phyloP scores from a whole-genome alignment of 2,113 vertebrate genomes.

The Thinocorus orbignyianus region DNA sequence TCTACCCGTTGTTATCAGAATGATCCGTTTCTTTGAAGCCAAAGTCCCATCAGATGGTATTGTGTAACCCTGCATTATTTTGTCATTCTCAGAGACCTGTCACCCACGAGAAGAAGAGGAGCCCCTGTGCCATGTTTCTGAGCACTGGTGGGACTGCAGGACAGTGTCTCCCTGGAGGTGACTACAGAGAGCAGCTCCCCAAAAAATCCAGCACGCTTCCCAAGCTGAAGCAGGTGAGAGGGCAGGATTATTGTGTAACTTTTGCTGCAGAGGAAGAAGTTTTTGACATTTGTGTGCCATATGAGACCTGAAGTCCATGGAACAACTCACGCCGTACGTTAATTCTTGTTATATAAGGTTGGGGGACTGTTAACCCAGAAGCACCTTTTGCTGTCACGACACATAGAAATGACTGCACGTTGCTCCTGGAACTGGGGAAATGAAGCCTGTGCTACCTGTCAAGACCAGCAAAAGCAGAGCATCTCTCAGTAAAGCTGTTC shows the following conservation, averaged over 20 bases:
- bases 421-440: not conserved
- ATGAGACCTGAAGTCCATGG: not conserved
- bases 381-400: not conserved
- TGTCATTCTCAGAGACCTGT: not conserved
- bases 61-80: not conserved
- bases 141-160: not conserved
- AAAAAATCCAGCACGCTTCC: not conserved
- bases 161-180: not conserved
- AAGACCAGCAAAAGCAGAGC: not conserved
- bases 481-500: not conserved
- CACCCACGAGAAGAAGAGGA: not conserved
- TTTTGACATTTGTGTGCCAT: not conserved
- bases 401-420: not conserved
- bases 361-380: not conserved
- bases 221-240: not conserved
- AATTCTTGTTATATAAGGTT: not conserved
- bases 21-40: not conserved
- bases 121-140: not conserved
- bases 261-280: not conserved
- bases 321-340: not conserved
- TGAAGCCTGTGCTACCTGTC: not conserved
- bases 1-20: conserved; percentile 34
- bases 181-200: not conserved
- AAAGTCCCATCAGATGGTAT: not conserved
- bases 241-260: not conserved